These are phyloP conservation scores for Blastobasis lacticolella DNA, from an alignment of 2,888 invertebrate genomes.

Conservation along the genomic window DNA sequence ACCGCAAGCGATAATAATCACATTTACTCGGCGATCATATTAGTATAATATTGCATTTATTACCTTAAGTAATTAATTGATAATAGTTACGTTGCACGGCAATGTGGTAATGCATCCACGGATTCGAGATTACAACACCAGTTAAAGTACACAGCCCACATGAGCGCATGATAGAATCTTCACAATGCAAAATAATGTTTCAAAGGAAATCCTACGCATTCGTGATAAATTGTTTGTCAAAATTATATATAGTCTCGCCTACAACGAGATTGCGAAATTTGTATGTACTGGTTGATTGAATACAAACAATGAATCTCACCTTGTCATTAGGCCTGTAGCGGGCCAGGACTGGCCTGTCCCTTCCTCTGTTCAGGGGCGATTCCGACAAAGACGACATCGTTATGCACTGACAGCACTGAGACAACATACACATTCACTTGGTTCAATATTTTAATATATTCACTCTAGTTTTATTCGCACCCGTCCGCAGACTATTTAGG, in stretches of 20 bases:
- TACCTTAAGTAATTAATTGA: no score
- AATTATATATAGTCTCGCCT: constrained; percentile 14
- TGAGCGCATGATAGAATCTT: constrained; percentile 10
- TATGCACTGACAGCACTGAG: constrained; percentile 18
- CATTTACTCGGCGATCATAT: no score
- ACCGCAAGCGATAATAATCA: no score
- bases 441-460: constrained; percentile 6
- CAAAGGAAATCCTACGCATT: constrained; percentile 24
- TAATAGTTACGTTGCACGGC: no score
- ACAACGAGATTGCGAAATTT: constrained; percentile 1
- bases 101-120: no score
- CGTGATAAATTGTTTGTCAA: constrained; percentile 19
- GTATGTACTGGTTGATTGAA: no score
- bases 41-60: no score
- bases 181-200: constrained; percentile 18
- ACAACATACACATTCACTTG: constrained; percentile 15
- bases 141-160: constrained; percentile 10
- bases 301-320: constrained; percentile 30
- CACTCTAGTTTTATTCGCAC: constrained; percentile 17
- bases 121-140: constrained; percentile 4
- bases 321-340: constrained; percentile 58
- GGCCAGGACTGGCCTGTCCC: constrained; percentile 58
- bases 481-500: constrained; percentile 41
- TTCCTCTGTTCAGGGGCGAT: constrained; percentile 51
- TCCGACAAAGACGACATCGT: constrained; percentile 59